A percentile compares a stretch with the other conserved stretches of the same genome.
Conservation (phyloP, 2,888 invertebrate genomes). For the Amphipoea lucens region DNA sequence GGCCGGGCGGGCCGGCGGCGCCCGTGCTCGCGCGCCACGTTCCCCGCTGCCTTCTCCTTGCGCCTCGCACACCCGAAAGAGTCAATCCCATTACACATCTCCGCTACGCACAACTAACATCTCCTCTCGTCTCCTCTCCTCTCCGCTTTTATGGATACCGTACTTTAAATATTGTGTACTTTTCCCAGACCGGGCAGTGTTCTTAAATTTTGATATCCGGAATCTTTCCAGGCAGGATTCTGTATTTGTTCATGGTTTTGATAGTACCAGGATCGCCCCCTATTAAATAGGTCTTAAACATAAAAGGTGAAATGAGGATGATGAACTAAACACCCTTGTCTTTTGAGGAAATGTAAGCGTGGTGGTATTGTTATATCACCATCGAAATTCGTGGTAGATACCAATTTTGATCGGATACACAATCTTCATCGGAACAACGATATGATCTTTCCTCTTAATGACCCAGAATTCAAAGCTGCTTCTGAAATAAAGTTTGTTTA, state of each 20-base stretch:
- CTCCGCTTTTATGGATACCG: no score
- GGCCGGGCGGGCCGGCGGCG: no score
- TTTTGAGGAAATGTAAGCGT: not conserved
- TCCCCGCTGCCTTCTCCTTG: no score
- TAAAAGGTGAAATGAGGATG: not conserved
- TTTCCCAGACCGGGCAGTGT: not conserved
- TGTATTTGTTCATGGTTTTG: not conserved
- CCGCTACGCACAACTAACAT: no score
- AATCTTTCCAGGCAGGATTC: not conserved
- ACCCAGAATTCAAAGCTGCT: conserved; percentile 6
- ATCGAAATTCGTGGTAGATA: not conserved
- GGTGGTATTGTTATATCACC: not conserved
- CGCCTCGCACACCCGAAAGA: no score
- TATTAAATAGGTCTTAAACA: not conserved
- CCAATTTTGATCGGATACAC: not conserved
- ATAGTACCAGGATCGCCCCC: not conserved
- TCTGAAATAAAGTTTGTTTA: conserved; percentile 8
- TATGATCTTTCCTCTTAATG: not conserved
- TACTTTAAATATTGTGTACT: not conserved
- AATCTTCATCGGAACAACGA: not conserved
- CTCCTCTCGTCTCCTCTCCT: no score
- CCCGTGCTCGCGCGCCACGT: no score
- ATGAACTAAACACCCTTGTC: not conserved
- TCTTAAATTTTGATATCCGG: not conserved
- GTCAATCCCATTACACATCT: no score